A percentile compares a stretch with the other conserved stretches of the same genome.
These are phyloP conservation scores for Sympetrum striolatum DNA, from an alignment of 2,888 invertebrate species.

Conservation along the genomic window DNA sequence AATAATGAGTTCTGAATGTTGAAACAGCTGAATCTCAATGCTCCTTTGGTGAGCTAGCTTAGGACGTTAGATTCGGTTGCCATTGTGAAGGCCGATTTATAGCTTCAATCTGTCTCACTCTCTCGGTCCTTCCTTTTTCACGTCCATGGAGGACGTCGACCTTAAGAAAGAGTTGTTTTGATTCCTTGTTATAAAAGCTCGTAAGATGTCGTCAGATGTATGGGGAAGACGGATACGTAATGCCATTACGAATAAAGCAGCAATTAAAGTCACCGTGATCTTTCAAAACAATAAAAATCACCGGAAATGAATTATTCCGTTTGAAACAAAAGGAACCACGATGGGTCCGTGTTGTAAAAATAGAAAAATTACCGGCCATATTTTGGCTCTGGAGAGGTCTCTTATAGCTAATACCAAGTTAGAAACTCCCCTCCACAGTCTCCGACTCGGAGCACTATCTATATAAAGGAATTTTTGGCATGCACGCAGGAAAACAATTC, in stretches of 20 bases:
- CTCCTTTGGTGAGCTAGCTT: background rate
- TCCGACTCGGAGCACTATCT: background rate
- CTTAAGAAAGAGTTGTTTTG: background rate
- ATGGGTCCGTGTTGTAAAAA: background rate
- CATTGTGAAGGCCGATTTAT: background rate
- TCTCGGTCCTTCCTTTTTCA: background rate
- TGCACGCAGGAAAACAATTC: background rate
- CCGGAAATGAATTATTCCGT: too few relatives aligned
- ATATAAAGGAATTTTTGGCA: background rate
- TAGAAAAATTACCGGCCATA: background rate
- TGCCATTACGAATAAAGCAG: too few relatives aligned
- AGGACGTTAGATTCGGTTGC: background rate
- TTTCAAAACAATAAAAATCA: too few relatives aligned
- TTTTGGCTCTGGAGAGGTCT: background rate
- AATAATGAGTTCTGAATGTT: background rate
- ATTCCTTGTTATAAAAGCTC: background rate
- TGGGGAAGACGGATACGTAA: too few relatives aligned
- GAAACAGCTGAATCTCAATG: background rate
- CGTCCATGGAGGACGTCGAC: background rate
- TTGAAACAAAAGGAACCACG: background rate
- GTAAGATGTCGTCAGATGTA: too few relatives aligned
- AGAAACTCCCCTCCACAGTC: background rate
- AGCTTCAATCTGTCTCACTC: background rate
- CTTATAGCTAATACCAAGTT: background rate
- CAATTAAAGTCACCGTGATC: too few relatives aligned